Evolutionary conservation across 2,797 vertebrate species (phyloP).

Genomic region (Muscicapa comitata): DNA sequence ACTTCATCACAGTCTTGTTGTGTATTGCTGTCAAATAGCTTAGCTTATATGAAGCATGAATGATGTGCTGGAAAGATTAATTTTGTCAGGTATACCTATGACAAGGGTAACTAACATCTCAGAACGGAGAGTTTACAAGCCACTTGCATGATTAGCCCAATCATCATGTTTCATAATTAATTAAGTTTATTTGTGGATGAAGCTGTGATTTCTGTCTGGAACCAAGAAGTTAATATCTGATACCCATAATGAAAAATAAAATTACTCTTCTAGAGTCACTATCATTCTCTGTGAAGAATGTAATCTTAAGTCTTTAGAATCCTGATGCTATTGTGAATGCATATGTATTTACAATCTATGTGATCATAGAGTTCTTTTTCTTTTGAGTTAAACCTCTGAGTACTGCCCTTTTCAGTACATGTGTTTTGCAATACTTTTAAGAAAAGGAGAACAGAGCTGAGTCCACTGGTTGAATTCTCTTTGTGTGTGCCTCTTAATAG

Average conservation of each 20-base stretch:
- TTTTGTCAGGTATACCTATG: conserved; percentile 37
- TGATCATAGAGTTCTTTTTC: neutral
- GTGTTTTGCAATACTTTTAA: neutral
- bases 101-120: neutral
- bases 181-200: conserved; percentile 5
- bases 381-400: neutral
- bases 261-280: neutral
- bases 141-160: neutral
- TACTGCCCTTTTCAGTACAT: neutral
- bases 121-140: conserved; percentile 10
- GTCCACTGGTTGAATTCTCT: neutral
- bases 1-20: conserved; percentile 33
- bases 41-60: neutral
- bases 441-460: neutral
- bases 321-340: neutral
- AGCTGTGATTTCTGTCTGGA: neutral
- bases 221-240: neutral
- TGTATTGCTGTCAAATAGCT: conserved; percentile 26
- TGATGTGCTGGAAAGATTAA: conserved; percentile 32
- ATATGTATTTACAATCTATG: neutral
- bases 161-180: conserved; percentile 44
- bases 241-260: neutral
- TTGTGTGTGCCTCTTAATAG: neutral
- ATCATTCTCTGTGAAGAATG: neutral
- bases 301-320: neutral